Evolutionary conservation across 2,888 invertebrate genomes (phyloP).

Genomic region (Cataglyphis cursor): DNA sequence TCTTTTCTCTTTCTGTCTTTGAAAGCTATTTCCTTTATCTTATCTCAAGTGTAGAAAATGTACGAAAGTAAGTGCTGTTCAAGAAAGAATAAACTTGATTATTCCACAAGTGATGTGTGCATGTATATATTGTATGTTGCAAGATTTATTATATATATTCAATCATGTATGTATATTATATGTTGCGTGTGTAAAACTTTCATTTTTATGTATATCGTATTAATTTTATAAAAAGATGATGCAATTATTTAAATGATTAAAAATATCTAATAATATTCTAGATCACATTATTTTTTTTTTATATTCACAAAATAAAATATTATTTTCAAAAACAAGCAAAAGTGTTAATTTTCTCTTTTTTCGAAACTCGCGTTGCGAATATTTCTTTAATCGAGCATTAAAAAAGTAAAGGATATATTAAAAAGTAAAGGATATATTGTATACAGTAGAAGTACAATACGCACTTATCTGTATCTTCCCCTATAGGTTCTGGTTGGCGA

Average conservation of each 20-base stretch:
- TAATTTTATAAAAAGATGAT: neutral
- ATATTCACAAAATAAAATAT: neutral
- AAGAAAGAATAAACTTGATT: conserved; percentile 21
- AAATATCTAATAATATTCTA: neutral
- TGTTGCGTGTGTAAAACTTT: neutral
- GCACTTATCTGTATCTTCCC: neutral
- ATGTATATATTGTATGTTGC: neutral
- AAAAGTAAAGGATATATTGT: neutral
- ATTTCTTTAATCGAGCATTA: conserved; percentile 4
- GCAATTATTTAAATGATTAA: neutral
- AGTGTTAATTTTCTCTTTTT: neutral
- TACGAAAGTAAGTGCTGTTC: conserved; percentile 21
- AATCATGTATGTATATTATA: too few species aligned
- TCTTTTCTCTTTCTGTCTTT: neutral
- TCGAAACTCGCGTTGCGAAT: neutral
- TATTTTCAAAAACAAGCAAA: neutral
- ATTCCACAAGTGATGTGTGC: neutral
- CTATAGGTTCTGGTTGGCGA: conserved; percentile 23
- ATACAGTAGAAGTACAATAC: neutral
- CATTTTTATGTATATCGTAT: neutral
- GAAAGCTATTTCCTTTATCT: conserved; percentile 27
- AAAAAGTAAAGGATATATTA: neutral
- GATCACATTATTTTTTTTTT: neutral
- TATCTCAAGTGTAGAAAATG: conserved; percentile 11
- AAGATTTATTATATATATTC: neutral